A percentile compares a stretch with the other conserved stretches of the same genome.
Conservation (phyloP, 2,797 vertebrate species). For the Intellagama lesueurii region DNA sequence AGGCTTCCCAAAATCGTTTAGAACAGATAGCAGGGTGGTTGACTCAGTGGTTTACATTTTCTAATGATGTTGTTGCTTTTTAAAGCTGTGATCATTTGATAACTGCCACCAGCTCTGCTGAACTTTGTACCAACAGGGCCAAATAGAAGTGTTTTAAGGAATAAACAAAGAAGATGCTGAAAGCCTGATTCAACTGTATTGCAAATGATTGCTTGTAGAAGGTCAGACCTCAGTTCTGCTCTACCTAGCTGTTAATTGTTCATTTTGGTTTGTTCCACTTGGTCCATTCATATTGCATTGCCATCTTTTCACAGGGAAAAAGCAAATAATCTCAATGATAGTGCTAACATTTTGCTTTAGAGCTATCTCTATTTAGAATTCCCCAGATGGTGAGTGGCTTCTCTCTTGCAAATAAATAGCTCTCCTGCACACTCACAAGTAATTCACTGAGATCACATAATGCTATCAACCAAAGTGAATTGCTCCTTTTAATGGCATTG, state of each 20-base stretch:
- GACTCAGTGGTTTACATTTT: neutral
- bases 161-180: neutral
- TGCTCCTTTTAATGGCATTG: neutral
- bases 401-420: constrained; percentile 34
- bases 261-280: neutral
- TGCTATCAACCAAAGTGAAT: neutral
- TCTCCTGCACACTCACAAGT: neutral
- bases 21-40: neutral
- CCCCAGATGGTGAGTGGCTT: neutral
- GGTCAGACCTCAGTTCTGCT: neutral
- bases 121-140: neutral
- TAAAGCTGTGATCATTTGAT: neutral
- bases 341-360: constrained; percentile 1
- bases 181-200: neutral
- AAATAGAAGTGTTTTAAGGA: neutral
- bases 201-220: neutral
- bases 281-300: neutral
- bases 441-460: constrained; percentile 12
- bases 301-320: constrained; percentile 8
- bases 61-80: neutral
- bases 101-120: neutral
- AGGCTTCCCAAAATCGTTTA: neutral
- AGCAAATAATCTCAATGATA: neutral
- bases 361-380: constrained; percentile 22
- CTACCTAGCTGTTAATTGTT: neutral